A percentile compares a stretch with the other conserved stretches of the same genome.
phyloP scores from a whole-genome alignment of 35 echinoderm and acorn worm species.

The Strongylocentrotus purpuratus region DNA sequence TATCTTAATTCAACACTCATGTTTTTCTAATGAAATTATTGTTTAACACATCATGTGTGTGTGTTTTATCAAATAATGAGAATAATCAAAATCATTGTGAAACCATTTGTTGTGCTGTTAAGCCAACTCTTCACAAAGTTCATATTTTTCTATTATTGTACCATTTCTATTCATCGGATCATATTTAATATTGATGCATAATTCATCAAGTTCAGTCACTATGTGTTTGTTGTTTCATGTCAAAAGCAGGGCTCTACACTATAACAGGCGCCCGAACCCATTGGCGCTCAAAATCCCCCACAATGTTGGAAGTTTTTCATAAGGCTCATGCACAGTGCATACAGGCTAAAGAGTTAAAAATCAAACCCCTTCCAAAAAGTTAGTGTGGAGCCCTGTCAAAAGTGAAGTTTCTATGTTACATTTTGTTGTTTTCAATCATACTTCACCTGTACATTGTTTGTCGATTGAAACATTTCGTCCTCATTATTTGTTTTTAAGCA shows the following conservation, averaged over 20 bases:
- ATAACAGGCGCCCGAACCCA: no score
- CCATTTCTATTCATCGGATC: not conserved
- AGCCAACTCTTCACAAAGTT: not conserved
- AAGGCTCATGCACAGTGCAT: no score
- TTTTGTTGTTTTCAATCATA: not conserved
- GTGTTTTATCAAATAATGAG: not conserved
- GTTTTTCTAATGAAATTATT: not conserved
- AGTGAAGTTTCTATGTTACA: not conserved
- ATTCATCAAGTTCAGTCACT: not conserved
- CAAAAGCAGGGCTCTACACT: not conserved
- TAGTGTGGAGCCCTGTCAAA: not conserved
- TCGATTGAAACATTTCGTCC: not conserved
- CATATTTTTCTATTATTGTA: not conserved
- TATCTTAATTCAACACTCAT: not conserved
- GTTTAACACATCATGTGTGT: constrained; percentile 14
- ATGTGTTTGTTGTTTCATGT: not conserved
- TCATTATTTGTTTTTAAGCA: not conserved
- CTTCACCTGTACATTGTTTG: not conserved
- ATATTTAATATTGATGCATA: constrained; percentile 6
- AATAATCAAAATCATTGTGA: constrained; percentile 6
- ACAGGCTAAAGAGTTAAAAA: no score
- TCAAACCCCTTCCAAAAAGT: no score
- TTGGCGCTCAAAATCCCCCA: no score
- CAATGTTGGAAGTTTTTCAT: no score
- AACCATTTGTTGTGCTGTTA: not conserved